phyloP scores from a whole-genome alignment of 2,113 vertebrate genomes.

The Perognathus longimembris region DNA sequence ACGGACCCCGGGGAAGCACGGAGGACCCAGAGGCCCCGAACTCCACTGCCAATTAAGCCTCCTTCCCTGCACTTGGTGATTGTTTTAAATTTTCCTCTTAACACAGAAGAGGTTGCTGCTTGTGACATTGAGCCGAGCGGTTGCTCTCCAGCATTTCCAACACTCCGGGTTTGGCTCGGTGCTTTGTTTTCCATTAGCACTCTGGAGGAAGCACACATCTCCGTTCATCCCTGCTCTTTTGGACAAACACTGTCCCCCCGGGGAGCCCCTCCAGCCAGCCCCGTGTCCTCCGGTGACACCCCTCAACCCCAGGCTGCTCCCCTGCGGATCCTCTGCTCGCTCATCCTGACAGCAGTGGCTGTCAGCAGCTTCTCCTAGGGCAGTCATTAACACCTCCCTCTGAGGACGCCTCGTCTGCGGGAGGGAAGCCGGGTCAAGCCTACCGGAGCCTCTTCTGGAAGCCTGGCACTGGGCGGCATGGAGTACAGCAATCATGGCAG shows the following conservation, averaged over 20 bases:
- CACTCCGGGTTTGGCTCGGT: neutral
- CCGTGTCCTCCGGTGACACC: too few relatives aligned
- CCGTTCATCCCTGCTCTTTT: neutral
- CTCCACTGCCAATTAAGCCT: neutral
- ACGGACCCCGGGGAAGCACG: neutral
- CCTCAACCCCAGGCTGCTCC: neutral
- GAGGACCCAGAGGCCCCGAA: neutral
- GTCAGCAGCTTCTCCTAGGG: neutral
- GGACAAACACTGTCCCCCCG: fast-evolving
- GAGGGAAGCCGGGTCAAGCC: neutral
- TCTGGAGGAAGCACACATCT: neutral
- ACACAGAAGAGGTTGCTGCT: neutral
- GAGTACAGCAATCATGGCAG: too few relatives aligned
- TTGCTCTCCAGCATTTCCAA: neutral
- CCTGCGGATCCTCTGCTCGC: fast-evolving
- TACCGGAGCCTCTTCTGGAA: neutral
- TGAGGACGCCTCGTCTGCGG: fast-evolving
- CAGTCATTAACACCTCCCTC: neutral
- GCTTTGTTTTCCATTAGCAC: neutral
- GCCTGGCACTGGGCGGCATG: too few relatives aligned
- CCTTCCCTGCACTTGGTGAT: neutral
- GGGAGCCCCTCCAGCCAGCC: neutral
- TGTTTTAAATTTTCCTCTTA: neutral
- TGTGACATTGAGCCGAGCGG: neutral
- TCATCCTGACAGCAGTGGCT: too few relatives aligned